Evolutionary conservation across 2,888 invertebrate species (phyloP), one percentile per base, ranked within the genome.

Genomic region (Xestobium rufovillosum): DNA sequence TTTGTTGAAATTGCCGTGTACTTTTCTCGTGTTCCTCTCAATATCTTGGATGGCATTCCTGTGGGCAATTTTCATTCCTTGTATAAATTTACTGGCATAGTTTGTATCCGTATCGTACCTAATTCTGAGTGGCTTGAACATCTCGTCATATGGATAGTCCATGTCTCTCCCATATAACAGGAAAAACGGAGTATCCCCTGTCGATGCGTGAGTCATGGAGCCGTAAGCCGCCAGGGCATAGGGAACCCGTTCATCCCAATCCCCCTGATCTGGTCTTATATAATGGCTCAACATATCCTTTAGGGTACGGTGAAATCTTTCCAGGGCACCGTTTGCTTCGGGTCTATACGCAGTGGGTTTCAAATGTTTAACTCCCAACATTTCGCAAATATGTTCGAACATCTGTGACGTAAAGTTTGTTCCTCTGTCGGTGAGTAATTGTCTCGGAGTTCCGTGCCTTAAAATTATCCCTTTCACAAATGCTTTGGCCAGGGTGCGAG

Each of bases 181-280:
- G 27, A 50, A 51, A 15, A 42, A 45, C 1, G 51, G 50, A 4
- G 42, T 47, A 10, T 50, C 41, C 4, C 44, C 45, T 4, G 50
- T 51, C 2, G 50, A 37, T 11, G 36, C 36, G 33, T 53, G 50
- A 3, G 42, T 41, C n/a, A 29, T 43, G 4, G 42, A 32, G 4
- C 43, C 17, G 25, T 48, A 47, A 2, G 51, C 47, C 35, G 52
- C 46, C 26, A 53, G 25, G 2, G 48, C 50, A 29, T 42, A 50
- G 3, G 51, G 52, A 13, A 58, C 13, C 49, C 49, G 49, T 9
- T 42, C 28, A 26, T 55, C 53, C 52, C 55, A 57, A 36, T 58
- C 49, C 10, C 34, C 19, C 27, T 50, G 50, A 14, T 52, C 43
- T 32, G 42, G 17, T 3, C 38, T 26, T 1, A 57, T 47, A 30